A percentile compares a stretch with the other conserved stretches of the same genome.
Evolutionary conservation across 2,888 invertebrate species (phyloP).

Genomic region (Brassicogethes aeneus): DNA sequence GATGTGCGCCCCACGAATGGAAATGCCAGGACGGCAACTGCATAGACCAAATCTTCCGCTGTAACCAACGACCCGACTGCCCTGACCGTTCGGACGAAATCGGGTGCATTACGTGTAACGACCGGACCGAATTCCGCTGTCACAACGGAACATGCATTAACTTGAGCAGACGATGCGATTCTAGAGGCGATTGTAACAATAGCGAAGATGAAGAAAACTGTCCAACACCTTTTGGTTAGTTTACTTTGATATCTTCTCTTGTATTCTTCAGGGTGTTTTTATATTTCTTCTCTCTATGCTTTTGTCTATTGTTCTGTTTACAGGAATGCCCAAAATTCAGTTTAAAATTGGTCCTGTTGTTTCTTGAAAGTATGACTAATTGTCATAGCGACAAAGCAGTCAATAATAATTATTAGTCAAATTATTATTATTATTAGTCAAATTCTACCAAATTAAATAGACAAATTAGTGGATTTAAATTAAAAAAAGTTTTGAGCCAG

Average conservation of each 20-base stretch:
- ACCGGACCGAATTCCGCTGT: conserved; percentile 50
- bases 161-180: conserved; percentile 44
- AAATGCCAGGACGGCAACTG: conserved; percentile 47
- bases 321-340: no score
- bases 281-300: no score
- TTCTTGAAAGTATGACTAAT: no score
- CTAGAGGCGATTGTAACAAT: conserved; percentile 44
- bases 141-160: conserved; percentile 46
- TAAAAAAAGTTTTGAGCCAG: no score
- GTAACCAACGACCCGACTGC: conserved; percentile 64
- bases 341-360: no score
- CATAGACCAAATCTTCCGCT: conserved; percentile 40
- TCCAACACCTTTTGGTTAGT: conserved; percentile 43
- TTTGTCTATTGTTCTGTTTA: no score
- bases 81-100: conserved; percentile 68
- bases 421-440: no score
- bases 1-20: conserved; percentile 45
- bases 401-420: no score
- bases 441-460: no score
- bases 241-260: conserved; percentile 9
- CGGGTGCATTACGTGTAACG: conserved; percentile 53
- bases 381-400: no score
- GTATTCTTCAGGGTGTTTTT: no score
- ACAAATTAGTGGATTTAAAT: no score
- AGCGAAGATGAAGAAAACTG: conserved; percentile 47